phyloP scores from a whole-genome alignment of 2,113 vertebrate species.

The Scortum barcoo region DNA sequence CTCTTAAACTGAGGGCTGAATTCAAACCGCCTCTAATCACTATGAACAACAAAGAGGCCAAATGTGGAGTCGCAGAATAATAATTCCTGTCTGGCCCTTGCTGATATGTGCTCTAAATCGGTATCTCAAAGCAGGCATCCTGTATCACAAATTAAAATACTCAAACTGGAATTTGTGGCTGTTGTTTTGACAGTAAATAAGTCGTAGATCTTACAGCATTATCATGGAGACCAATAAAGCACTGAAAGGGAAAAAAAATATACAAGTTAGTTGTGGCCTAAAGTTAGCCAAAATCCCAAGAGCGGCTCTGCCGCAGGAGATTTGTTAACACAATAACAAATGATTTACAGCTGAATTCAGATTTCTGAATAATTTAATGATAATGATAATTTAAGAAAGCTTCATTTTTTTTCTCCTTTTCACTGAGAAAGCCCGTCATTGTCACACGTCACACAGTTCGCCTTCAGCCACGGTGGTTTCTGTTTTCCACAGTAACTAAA shows the following conservation, averaged over 20 bases:
- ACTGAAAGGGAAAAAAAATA: background rate
- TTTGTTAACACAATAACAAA: background rate
- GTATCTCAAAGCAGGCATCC: background rate
- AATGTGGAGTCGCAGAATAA: background rate
- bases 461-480: too few relatives aligned
- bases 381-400: too few relatives aligned
- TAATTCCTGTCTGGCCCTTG: background rate
- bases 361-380: too few relatives aligned
- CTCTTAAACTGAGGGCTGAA: background rate
- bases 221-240: background rate
- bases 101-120: background rate
- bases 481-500: too few relatives aligned
- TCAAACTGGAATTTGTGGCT: background rate
- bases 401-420: background rate
- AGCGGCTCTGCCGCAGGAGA: background rate
- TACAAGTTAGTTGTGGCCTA: background rate
- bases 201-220: background rate
- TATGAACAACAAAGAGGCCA: background rate
- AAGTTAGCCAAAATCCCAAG: background rate
- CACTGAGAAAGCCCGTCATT: background rate
- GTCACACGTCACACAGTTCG: background rate
- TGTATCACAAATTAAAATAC: background rate
- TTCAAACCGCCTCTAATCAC: background rate
- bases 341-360: background rate
- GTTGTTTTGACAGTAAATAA: conserved; percentile 3